Evolutionary conservation across 2,888 invertebrate genomes (phyloP).

Genomic region (Xanthorhoe designata): DNA sequence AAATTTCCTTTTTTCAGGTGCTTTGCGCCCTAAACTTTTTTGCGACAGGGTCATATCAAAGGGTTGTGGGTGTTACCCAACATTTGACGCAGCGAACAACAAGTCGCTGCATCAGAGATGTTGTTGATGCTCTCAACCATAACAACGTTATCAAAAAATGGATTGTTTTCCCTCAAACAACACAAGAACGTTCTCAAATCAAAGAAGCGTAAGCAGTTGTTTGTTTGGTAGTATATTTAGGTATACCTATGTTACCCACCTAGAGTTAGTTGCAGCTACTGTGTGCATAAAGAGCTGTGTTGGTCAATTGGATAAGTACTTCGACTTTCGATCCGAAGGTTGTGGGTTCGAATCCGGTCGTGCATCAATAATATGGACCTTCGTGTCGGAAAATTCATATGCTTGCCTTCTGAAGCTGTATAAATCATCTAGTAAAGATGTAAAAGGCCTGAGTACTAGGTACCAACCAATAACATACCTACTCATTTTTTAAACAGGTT

Average conservation of each 20-base stretch:
- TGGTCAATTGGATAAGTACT: no score
- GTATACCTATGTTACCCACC: background rate
- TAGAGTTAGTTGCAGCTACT: no score
- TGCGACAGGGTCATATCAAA: conserved; percentile 39
- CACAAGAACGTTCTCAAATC: conserved; percentile 30
- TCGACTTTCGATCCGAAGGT: no score
- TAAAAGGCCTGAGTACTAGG: background rate
- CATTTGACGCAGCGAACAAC: conserved; percentile 38
- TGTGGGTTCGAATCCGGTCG: no score
- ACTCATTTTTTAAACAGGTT: conserved; percentile 29
- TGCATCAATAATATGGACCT: no score
- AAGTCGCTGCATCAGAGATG: conserved; percentile 41
- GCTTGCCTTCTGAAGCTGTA: no score
- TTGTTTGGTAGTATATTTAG: background rate
- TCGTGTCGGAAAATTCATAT: no score
- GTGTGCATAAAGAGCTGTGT: no score
- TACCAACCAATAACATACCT: no score
- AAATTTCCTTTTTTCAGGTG: conserved; percentile 21
- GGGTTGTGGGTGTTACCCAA: conserved; percentile 29
- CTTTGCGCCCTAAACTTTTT: conserved; percentile 37
- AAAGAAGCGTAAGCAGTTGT: conserved; percentile 28
- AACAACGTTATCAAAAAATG: conserved; percentile 17
- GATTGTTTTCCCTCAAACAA: conserved; percentile 15
- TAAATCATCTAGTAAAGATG: no score
- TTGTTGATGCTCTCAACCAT: conserved; percentile 36